Evolutionary conservation across 2,113 vertebrate genomes (phyloP).

Genomic region (Varanus salvator): DNA sequence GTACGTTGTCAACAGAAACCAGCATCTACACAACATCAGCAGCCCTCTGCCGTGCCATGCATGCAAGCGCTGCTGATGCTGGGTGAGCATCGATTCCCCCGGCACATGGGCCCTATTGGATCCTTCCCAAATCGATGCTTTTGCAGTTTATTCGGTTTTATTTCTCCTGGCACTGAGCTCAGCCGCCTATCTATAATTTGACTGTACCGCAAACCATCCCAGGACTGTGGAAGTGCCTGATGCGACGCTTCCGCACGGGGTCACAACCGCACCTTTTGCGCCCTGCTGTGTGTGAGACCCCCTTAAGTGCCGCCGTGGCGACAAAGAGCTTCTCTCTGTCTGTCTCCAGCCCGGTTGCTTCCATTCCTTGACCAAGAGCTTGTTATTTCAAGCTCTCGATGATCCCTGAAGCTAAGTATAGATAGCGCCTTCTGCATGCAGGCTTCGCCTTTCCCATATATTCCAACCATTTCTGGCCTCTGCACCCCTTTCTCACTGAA

Average conservation of each 20-base stretch:
- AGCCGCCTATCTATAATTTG: not conserved
- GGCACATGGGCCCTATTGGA: too few species aligned
- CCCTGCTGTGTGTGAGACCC: not conserved
- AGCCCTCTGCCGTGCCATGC: too few species aligned
- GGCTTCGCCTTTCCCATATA: not conserved
- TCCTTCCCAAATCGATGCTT: not conserved
- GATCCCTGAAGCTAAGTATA: not conserved
- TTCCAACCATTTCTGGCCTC: not conserved
- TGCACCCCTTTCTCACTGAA: not conserved
- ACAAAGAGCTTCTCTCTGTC: slow-evolving; percentile 42
- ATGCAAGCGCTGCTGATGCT: too few species aligned
- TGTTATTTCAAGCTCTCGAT: slow-evolving; percentile 23
- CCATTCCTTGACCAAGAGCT: slow-evolving; percentile 3
- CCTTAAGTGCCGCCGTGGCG: not conserved
- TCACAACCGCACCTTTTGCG: not conserved
- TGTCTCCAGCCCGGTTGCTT: not conserved
- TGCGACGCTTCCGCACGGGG: not conserved
- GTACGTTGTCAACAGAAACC: too few species aligned
- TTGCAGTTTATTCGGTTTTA: not conserved
- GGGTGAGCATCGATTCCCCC: too few species aligned
- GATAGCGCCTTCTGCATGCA: not conserved
- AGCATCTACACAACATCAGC: too few species aligned
- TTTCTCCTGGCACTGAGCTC: not conserved
- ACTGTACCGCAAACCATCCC: not conserved
- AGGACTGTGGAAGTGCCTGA: not conserved